Base-by-base conservation (phyloP, 2,797 vertebrate species). In the Psittacula echo region DNA sequence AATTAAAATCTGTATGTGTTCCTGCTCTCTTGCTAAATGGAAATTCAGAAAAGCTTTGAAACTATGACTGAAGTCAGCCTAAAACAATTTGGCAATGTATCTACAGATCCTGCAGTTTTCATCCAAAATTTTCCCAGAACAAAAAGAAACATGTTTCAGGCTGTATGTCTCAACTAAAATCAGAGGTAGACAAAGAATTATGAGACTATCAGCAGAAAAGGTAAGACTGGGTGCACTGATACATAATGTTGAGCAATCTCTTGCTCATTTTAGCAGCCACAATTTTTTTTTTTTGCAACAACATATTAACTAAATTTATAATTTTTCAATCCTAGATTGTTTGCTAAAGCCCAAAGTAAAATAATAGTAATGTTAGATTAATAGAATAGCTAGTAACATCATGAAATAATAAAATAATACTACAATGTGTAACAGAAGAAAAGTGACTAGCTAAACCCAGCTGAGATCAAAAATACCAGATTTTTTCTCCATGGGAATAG, bases 41-140 rank as follows among this genome's bases (percentile, higher is more conserved):
- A 48, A 77, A 68, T 85, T 53, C 16, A 22, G 9, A 47, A 80
- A 76, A 62, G 3, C 8, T 54, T 37, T 85, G 44, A 68, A 85
- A 48, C 23, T 48, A 15, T 30, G 32, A 50, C 34, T 44, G 50
- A 85, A 77, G 9, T 20, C 24, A 45, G 24, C 15, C 9, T 32
- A 54, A 76, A 72, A 0, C 15, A 42, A 29, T 4, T 13, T 56
- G 39, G 2, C 17, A 48, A 8, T 27, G 2, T 30, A 54, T 68
- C n/a, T 42, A 47, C 11, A 60, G 15, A 64, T 64, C 9, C 23
- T 53, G 21, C 0, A 1, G 20, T 67, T 72, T 80, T 8, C 1
- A 1, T 32, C 15, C 32, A 71, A 76, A 84, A 84, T 48, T 17
- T 7, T 44, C 27, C 9, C 6, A 64, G 18, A 39, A 71, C 14